Conservation (phyloP, 2,888 invertebrate species). For the Lypha dubia region DNA sequence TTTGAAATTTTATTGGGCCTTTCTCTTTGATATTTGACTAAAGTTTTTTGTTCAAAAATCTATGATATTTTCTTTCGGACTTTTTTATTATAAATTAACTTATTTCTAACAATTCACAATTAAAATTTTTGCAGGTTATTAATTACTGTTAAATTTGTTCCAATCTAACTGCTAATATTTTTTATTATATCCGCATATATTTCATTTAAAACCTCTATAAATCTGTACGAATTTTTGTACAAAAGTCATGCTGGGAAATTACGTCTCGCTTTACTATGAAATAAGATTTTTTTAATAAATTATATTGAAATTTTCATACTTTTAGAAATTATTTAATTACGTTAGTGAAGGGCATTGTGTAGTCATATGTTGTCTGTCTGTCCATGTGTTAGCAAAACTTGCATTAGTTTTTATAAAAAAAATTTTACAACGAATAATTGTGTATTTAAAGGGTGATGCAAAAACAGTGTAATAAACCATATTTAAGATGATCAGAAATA, state of each 20-base stretch:
- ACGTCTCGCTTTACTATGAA: not conserved
- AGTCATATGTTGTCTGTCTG: not conserved
- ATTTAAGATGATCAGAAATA: not conserved
- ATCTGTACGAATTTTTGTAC: not conserved
- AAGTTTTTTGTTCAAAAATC: no score
- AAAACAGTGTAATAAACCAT: not conserved
- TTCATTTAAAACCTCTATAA: no score
- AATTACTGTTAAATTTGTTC: no score
- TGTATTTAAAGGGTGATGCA: conserved; percentile 7
- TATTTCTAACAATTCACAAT: no score
- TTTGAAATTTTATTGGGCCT: no score
- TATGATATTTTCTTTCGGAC: no score
- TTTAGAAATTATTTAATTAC: conserved; percentile 37
- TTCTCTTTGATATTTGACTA: no score
- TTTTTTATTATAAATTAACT: no score
- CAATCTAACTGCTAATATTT: no score
- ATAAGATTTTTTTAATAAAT: conserved; percentile 35
- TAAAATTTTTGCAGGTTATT: no score
- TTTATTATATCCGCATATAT: no score
- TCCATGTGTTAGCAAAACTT: conserved; percentile 39
- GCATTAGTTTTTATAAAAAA: conserved; percentile 50
- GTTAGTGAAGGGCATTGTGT: conserved; percentile 18
- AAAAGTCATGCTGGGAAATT: conserved; percentile 17
- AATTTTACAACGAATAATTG: not conserved
- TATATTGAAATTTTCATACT: conserved; percentile 5